Evolutionary conservation across 2,888 invertebrate species (phyloP), one percentile per base, ranked within the genome.

Genomic region (Theodoxus fluviatilis): DNA sequence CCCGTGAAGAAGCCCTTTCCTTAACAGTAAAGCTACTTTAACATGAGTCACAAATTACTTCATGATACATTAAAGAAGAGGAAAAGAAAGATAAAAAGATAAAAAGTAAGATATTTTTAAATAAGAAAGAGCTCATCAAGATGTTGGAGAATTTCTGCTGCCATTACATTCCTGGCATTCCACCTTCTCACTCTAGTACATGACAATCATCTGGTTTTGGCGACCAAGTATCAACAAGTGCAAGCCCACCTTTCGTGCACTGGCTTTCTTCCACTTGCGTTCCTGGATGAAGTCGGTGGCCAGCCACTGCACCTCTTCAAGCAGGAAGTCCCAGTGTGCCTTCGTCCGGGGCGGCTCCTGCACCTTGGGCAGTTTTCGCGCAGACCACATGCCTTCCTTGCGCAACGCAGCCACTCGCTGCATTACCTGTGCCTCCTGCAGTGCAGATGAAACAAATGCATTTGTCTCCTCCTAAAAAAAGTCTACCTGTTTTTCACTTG

Each of bases 251-350:
- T 94, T 96, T 85, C 94, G 94, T 0, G 97, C 96, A 4, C 95
- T 94, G 72, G 94, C 93, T 87, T 95, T 95, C 85, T 99, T 99
- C 96, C 96, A 97, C 87, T 96, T 97, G 75, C 98, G 91, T 88
- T 99, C 99, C 87, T 96, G 95, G 37, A 94, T 94, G 89, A 99
- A 99, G 89, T 99, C 98, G 49, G 95, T 94, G 47, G 97, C 95
- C 78, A 99, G 90, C 99, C 99, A 99, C 49, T 94, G 93, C 96
- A 98, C 97, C 89, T 99, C 99, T 88, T 99, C 98, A 55, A 99
- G 89, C 75, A 99, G 89, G 88, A 96, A 98, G 88, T 99, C 99
- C 98, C 98, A 98, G 88, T 99, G 98, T 37, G 95, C 93, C 89
- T 98, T 98, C 68, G 92, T 90, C 75, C 98, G 90, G 73, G 93